Evolutionary conservation across 2,888 invertebrate genomes (phyloP).

Genomic region (Ganaspis brasiliensis): DNA sequence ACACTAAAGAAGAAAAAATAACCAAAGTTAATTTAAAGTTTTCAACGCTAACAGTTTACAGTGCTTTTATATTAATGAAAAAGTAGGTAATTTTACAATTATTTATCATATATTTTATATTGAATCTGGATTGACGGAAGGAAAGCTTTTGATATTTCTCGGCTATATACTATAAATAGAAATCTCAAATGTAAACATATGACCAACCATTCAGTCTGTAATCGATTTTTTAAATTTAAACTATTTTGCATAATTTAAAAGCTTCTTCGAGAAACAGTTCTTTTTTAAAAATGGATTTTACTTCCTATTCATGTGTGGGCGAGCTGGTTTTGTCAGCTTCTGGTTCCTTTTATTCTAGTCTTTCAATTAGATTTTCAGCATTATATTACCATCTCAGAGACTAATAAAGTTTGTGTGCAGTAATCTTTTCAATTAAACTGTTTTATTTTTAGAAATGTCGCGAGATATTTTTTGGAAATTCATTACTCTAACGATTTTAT

Average conservation of each 20-base stretch:
- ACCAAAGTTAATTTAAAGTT: not conserved
- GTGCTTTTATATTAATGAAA: not conserved
- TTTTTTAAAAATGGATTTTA: no score
- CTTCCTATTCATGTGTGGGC: no score
- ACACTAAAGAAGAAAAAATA: not conserved
- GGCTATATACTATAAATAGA: not conserved
- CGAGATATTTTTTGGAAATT: conserved; percentile 69
- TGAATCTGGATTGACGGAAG: not conserved
- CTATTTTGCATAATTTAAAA: not conserved
- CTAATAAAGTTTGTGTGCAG: not conserved
- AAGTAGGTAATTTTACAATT: conserved; percentile 8
- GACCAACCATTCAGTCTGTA: no score
- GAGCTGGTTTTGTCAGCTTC: no score
- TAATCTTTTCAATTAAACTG: conserved; percentile 30
- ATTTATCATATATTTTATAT: not conserved
- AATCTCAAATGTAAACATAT: not conserved
- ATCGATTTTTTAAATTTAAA: no score
- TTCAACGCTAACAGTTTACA: not conserved
- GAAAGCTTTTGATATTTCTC: not conserved
- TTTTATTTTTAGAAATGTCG: conserved; percentile 70
- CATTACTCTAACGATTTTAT: conserved; percentile 62
- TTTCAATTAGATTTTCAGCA: not conserved
- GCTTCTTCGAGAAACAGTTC: not conserved
- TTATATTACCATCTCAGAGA: not conserved
- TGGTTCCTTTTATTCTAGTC: no score